Percentiles rank a stretch among this genome's conserved stretches.
Evolutionary conservation across 2,888 invertebrate genomes (phyloP).

Genomic region (Bellardia pandia): DNA sequence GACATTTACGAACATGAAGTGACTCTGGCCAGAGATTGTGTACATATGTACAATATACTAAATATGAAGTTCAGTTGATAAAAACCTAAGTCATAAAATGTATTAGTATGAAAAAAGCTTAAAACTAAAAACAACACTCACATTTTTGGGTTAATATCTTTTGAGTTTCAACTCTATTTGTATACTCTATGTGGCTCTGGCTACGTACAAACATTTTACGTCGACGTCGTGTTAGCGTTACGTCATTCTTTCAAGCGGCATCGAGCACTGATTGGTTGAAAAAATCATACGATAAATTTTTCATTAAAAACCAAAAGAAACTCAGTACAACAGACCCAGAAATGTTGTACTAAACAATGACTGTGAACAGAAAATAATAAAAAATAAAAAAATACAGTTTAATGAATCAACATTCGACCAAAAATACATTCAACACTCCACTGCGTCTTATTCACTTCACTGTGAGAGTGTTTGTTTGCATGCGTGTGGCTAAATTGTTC

Average conservation of each 20-base stretch:
- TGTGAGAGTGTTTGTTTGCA: background rate
- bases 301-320: constrained; percentile 75
- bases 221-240: constrained; percentile 77
- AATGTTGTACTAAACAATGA: constrained; percentile 51
- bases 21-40: background rate
- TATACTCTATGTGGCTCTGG: background rate
- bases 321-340: constrained; percentile 54
- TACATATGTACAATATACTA: too few species aligned
- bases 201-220: constrained; percentile 32
- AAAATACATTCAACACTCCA: constrained; percentile 41
- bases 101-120: too few species aligned
- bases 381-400: constrained; percentile 43
- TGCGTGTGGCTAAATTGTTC: background rate
- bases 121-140: too few species aligned
- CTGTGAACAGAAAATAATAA: constrained; percentile 43
- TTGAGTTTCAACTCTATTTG: too few species aligned
- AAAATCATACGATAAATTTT: constrained; percentile 83
- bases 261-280: constrained; percentile 81
- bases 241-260: constrained; percentile 80
- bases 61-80: too few species aligned
- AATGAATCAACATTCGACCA: constrained; percentile 62
- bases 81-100: too few species aligned
- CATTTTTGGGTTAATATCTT: too few species aligned
- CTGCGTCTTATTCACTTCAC: constrained; percentile 2
- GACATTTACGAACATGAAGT: constrained; percentile 37